Base-by-base conservation (phyloP, 2,113 vertebrate genomes). In the Calypte anna region DNA sequence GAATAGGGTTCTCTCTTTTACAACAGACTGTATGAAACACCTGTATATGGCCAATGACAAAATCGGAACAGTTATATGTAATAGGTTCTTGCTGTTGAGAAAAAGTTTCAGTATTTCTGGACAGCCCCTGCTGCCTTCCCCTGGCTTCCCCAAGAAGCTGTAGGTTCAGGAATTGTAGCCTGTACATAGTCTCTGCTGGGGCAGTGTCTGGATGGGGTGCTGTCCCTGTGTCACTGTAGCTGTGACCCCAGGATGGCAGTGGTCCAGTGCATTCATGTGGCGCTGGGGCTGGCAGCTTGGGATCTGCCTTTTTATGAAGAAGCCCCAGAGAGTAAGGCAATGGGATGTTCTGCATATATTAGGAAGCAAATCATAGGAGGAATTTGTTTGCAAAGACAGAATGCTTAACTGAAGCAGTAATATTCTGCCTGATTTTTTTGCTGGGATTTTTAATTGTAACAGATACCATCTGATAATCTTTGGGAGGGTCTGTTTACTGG, bases 51-150 rank as follows among this genome's bases (percentile, higher is more conserved):
- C 11, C 5, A 6, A 59, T 40, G 61, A 55, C 1, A 9, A 80
- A 86, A 64, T 8, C 10, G 67, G 5, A 3, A 38, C 38, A 55
- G 4, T 25, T 44, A 9, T 28, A 46, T 4, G 1, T 0, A 0
- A 17, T 14, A 66, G 9, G 6, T 62, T 73, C 18, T 44, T 51
- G 15, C 44, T 73, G 24, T 12, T 30, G 30, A 36, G 36, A 36
- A 33, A 36, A 80, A 4, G 3, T 40, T 82, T 58, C 15, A 24
- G 10, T 30, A 7, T 44, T 86, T 91, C 50, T 50, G 12, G 36
- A 46, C 24, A 69, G 24, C 3, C 3, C 3, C 4, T 1, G 1
- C 2, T 18, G 9, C 4, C 14, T 55, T 66, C 8, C 14, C 0
- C 0, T 33, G 13, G 3, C n/a, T 67, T 82, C 23, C 12, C 9